Evolutionary conservation across 2,888 invertebrate species (phyloP).

Genomic region (Deilephila elpenor): DNA sequence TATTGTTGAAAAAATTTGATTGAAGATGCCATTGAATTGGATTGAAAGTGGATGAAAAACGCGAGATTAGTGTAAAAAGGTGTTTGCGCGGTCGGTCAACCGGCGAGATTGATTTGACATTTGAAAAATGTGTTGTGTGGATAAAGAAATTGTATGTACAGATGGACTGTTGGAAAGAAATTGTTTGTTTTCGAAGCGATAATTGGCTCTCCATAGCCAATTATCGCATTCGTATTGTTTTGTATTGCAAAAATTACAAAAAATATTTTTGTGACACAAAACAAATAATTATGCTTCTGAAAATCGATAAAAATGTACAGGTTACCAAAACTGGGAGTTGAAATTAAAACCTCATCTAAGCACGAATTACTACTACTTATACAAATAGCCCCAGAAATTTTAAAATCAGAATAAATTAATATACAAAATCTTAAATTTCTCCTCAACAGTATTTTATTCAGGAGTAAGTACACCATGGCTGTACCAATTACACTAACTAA

Average conservation of each 20-base stretch:
- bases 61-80: background rate
- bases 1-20: conserved; percentile 18
- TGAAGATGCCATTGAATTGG: conserved; percentile 20
- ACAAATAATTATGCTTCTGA: too few species aligned
- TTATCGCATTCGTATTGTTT: background rate
- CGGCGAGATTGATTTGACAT: conserved; percentile 21
- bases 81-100: conserved; percentile 5
- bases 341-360: too few species aligned
- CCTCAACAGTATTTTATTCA: too few species aligned
- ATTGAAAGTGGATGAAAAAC: conserved; percentile 7
- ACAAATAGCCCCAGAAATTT: too few species aligned
- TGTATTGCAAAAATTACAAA: background rate
- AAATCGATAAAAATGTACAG: too few species aligned
- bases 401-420: too few species aligned
- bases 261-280: background rate
- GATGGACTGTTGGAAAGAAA: conserved; percentile 32
- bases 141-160: conserved; percentile 50
- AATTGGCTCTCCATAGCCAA: background rate
- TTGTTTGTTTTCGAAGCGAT: background rate
- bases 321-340: too few species aligned
- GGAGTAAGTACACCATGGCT: background rate
- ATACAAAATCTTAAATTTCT: too few species aligned
- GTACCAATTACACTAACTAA: conserved; percentile 54
- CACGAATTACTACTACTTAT: too few species aligned
- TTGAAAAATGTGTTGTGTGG: background rate